Conservation (phyloP, 2,888 invertebrate genomes). For the Coelinius sp. region DNA sequence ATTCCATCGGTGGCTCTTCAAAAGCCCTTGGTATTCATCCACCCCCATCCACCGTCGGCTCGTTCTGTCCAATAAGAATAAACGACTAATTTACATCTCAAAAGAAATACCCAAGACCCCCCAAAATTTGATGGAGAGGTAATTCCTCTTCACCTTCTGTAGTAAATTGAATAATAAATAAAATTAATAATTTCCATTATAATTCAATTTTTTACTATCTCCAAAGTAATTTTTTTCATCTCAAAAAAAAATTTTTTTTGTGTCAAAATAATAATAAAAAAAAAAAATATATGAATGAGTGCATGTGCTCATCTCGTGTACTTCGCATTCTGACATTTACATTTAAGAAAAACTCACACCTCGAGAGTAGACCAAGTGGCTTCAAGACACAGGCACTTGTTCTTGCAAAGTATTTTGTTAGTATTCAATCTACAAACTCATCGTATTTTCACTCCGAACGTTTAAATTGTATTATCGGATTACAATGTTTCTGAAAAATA, state of each 20-base stretch:
- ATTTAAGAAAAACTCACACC: not conserved
- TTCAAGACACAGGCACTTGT: not conserved
- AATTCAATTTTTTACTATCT: not conserved
- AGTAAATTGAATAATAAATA: constrained; percentile 5
- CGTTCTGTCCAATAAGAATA: constrained; percentile 27
- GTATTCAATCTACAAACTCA: no score
- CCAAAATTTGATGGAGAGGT: constrained; percentile 4
- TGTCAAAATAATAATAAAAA: not conserved
- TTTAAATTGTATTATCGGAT: not conserved
- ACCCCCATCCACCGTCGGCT: constrained; percentile 22
- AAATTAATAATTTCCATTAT: not conserved
- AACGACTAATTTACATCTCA: constrained; percentile 28
- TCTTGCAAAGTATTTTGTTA: no score
- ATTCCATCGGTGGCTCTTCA: constrained; percentile 21
- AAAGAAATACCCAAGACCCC: constrained; percentile 21
- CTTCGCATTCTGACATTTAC: not conserved
- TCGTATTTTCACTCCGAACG: no score
- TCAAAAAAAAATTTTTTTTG: constrained; percentile 12
- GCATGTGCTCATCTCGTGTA: not conserved
- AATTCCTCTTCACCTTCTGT: not conserved
- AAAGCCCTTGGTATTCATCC: constrained; percentile 12
- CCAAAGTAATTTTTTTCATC: not conserved
- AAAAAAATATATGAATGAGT: not conserved
- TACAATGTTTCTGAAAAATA: not conserved
- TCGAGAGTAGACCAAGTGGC: not conserved